phyloP scores from a whole-genome alignment of 2,797 vertebrate species.

The Alfaro cultratus region DNA sequence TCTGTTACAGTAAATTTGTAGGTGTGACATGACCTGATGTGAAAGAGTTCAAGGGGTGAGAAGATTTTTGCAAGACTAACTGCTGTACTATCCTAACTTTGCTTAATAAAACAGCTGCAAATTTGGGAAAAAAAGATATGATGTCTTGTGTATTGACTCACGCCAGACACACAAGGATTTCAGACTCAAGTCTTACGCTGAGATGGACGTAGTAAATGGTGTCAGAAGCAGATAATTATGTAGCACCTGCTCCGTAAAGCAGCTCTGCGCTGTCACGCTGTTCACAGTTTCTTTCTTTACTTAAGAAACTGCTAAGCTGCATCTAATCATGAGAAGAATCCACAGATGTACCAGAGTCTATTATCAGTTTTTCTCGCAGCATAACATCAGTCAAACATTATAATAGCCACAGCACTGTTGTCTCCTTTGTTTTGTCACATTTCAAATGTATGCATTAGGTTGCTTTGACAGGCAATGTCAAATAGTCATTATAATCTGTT shows the following conservation, averaged over 20 bases:
- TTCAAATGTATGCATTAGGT: conserved; percentile 64
- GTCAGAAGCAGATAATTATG: conserved; percentile 71
- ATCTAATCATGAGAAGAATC: conserved; percentile 69
- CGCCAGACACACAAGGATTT: conserved; percentile 33
- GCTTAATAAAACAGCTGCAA: conserved; percentile 15
- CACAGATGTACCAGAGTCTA: conserved; percentile 54
- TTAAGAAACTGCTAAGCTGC: conserved; percentile 53
- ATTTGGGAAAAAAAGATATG: not conserved
- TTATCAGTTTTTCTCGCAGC: conserved; percentile 59
- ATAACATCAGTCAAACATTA: conserved; percentile 70
- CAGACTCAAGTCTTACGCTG: conserved; percentile 37
- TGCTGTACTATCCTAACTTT: not conserved
- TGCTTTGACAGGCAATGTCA: conserved; percentile 80
- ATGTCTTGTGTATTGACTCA: conserved; percentile 13
- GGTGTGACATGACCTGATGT: not conserved
- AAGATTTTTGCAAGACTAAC: not conserved
- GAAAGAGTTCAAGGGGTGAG: not conserved
- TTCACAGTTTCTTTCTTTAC: conserved; percentile 57
- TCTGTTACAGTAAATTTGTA: not conserved
- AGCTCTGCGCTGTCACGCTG: conserved; percentile 57
- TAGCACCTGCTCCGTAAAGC: conserved; percentile 51
- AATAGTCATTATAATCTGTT: conserved; percentile 87
- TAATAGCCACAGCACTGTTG: conserved; percentile 56
- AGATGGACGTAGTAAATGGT: conserved; percentile 64
- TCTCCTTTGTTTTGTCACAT: conserved; percentile 73